Evolutionary conservation across 2,797 vertebrate species (phyloP).

Genomic region (Vespertilio murinus): DNA sequence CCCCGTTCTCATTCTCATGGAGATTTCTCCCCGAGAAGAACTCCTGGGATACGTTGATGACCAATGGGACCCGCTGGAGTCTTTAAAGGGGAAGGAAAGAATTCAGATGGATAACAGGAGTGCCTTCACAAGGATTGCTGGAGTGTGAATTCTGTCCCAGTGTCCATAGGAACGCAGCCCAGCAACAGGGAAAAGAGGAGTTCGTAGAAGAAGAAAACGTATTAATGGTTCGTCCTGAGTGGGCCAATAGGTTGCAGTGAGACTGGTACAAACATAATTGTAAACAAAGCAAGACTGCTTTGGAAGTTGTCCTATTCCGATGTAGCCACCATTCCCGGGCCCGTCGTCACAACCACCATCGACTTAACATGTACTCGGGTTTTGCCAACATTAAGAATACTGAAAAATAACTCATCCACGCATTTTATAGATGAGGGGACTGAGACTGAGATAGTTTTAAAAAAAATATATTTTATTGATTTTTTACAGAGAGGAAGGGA

Average conservation of each 20-base stretch:
- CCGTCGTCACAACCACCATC: background rate
- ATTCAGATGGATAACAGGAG: conserved; percentile 8
- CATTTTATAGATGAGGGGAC: background rate
- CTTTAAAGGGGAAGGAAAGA: conserved; percentile 43
- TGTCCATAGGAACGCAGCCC: conserved; percentile 25
- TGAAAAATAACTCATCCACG: background rate
- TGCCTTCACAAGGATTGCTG: background rate
- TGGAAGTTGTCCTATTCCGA: background rate
- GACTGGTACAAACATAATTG: background rate
- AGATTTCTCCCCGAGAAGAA: background rate
- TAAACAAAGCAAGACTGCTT: background rate
- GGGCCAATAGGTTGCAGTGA: background rate
- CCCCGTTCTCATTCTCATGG: background rate
- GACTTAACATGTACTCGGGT: background rate
- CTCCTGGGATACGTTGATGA: background rate
- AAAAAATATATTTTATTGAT: too few species aligned
- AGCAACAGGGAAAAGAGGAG: conserved; percentile 13
- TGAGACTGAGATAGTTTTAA: background rate
- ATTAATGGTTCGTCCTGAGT: background rate
- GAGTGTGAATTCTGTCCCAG: conserved; percentile 40
- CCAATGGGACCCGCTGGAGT: conserved; percentile 32
- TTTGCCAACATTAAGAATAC: background rate
- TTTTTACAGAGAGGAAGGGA: too few species aligned
- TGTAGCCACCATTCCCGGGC: background rate
- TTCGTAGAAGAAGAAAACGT: background rate